Base-by-base conservation (phyloP, 2,113 vertebrate genomes). In the Azemiops feae region DNA sequence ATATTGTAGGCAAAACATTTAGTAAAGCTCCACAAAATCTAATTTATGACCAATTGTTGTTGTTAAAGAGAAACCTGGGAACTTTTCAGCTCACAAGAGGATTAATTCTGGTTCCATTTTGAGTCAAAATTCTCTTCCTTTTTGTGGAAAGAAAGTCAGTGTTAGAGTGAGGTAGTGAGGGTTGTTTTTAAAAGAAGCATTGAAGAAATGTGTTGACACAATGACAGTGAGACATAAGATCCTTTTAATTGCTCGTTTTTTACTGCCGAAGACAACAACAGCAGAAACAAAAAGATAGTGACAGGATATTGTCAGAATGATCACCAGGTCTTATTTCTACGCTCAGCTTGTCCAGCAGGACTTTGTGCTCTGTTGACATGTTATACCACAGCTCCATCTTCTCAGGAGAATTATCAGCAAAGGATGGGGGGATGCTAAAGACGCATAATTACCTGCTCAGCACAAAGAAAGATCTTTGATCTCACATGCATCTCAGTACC, bases 241-340 rank as follows among this genome's bases (percentile, higher is more conserved):
- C 94, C 93, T 96, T 96, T 93, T 97, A 97, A 97, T 97, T 96
- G 96, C 96, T 96, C 94, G 22, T 95, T 97, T 97, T 97, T 96
- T 95, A 96, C 94, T 97, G 96, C 95, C 95, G 94, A 89, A 53
- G 47, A 95, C 90, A 95, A 96, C 96, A 97, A 95, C 95, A 94
- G 90, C 18, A 92, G 85, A 96, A 96, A 96, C 94, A 97, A 97
- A 97, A 94, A 95, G 47, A 22, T 87, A 94, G 93, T 93, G 89
- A 92, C 94, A 91, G 95, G 94, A 89, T 64, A 94, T 96, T 97
- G 96, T 97, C 96, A 97, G 86, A 94, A 92, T 34, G 90, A 96
- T 96, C 92, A 95, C 92, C 93, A 93, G 87, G 54, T 95, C 95
- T 93, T 96, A 91, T 95, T 96, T 96, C 96, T 95, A 91, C 43